phyloP scores from a whole-genome alignment of 2,113 vertebrate genomes.

The Castor canadensis region DNA sequence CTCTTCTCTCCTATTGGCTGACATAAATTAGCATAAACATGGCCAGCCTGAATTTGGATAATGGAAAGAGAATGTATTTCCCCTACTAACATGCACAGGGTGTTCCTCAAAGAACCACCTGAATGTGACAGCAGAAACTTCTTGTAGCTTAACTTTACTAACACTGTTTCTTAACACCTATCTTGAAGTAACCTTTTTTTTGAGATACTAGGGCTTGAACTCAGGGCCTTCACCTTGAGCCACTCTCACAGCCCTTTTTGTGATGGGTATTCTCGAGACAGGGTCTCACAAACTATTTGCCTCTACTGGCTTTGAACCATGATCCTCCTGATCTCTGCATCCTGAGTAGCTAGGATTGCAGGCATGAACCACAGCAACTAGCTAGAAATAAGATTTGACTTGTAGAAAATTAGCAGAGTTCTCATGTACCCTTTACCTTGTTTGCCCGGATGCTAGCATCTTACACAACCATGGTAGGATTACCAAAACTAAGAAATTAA shows the following conservation, averaged over 20 bases:
- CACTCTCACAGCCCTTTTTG: too few relatives aligned
- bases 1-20: background rate
- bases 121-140: background rate
- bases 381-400: too few relatives aligned
- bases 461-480: background rate
- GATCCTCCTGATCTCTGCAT: too few relatives aligned
- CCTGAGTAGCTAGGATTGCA: too few relatives aligned
- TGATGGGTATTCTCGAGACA: too few relatives aligned
- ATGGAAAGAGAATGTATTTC: background rate
- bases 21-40: background rate
- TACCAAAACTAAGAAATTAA: background rate
- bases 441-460: background rate
- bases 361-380: too few relatives aligned
- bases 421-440: background rate
- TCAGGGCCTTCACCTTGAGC: too few relatives aligned
- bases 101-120: background rate
- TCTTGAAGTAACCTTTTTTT: too few relatives aligned
- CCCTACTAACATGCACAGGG: background rate
- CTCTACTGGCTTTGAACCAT: too few relatives aligned
- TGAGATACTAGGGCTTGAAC: too few relatives aligned
- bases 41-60: background rate
- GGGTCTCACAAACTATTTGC: too few relatives aligned
- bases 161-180: background rate
- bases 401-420: background rate
- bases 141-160: background rate